Conservation (phyloP, 2,888 invertebrate genomes). For the Eupsilia transversa region DNA sequence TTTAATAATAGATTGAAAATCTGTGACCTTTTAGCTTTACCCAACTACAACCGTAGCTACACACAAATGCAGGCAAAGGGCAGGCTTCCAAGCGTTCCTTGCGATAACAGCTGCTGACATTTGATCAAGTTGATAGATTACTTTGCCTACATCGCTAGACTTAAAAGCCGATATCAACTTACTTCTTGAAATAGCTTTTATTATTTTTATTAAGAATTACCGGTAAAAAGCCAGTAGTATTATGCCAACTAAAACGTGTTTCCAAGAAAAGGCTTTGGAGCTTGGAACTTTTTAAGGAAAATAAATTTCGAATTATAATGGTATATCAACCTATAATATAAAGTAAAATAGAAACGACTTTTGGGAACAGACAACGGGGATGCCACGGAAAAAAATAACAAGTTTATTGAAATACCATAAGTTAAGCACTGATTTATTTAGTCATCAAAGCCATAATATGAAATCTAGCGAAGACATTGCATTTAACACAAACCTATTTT, state of each 20-base stretch:
- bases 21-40: slow-evolving; percentile 37
- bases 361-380: background rate
- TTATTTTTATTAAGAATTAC: background rate
- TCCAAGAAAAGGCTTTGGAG: background rate
- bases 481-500: slow-evolving; percentile 13
- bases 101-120: slow-evolving; percentile 51
- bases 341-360: background rate
- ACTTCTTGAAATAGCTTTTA: slow-evolving; percentile 2
- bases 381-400: background rate
- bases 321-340: background rate
- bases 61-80: slow-evolving; percentile 43
- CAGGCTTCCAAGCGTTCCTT: slow-evolving; percentile 15
- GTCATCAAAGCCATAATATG: slow-evolving; percentile 10
- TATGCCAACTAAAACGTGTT: background rate
- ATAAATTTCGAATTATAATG: background rate
- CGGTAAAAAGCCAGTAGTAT: background rate
- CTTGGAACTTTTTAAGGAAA: background rate
- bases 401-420: background rate
- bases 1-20: slow-evolving; percentile 24
- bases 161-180: slow-evolving; percentile 14
- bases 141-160: slow-evolving; percentile 17
- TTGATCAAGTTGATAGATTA: slow-evolving; percentile 36
- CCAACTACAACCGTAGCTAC: background rate
- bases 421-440: background rate
- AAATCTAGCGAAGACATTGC: slow-evolving; percentile 9